Conservation (phyloP, 1,140 invertebrate genomes). For the Drosophila sp. region DNA sequence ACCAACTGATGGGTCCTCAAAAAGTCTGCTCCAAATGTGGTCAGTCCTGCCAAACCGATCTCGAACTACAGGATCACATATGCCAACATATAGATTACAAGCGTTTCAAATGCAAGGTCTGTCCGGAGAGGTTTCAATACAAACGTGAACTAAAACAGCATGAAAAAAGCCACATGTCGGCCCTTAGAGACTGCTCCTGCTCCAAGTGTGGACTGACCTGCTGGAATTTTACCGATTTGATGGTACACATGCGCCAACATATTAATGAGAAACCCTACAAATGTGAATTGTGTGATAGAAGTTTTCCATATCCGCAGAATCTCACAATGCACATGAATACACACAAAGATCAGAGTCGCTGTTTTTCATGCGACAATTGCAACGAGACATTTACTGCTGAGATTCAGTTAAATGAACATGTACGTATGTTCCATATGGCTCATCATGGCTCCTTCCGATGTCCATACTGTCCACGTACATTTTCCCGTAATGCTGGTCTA, state of each 20-base stretch:
- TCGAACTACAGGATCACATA: not conserved
- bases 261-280: slow-evolving; percentile 9
- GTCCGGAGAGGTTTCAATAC: not conserved
- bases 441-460: not conserved
- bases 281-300: not conserved
- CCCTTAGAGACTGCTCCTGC: slow-evolving; percentile 1
- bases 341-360: not conserved
- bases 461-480: slow-evolving; percentile 12
- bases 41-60: slow-evolving; percentile 3
- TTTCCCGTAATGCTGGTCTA: slow-evolving; percentile 9
- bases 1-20: slow-evolving; percentile 9
- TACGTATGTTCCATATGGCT: not conserved
- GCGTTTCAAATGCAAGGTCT: slow-evolving; percentile 8
- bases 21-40: slow-evolving; percentile 18
- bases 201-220: slow-evolving; percentile 2
- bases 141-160: slow-evolving; percentile 8
- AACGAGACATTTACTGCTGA: not conserved
- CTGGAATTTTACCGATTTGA: not conserved
- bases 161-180: not conserved
- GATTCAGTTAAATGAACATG: slow-evolving; percentile 2
- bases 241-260: slow-evolving; percentile 10
- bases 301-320: slow-evolving; percentile 5
- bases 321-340: slow-evolving; percentile 1
- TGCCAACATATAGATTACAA: not conserved
- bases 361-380: slow-evolving; percentile 5